A percentile compares a stretch with the other conserved stretches of the same genome.
These are phyloP conservation scores for Dipodomys stephensi DNA, from an alignment of 2,113 vertebrate genomes.

Conservation along the genomic window DNA sequence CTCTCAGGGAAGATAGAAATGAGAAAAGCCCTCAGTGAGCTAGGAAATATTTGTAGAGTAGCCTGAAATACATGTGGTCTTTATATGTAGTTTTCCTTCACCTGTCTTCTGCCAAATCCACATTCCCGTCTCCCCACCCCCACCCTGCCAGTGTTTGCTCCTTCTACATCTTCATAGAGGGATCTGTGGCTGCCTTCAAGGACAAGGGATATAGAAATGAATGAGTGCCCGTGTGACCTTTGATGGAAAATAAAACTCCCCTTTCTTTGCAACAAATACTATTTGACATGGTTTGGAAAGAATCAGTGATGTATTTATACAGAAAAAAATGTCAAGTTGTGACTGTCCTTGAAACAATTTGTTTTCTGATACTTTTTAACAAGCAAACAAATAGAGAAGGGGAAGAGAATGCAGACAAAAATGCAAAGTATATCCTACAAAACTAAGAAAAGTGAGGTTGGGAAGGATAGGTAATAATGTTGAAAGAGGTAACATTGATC, in stretches of 20 bases:
- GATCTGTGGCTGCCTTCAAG: not conserved
- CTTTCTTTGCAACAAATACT: not conserved
- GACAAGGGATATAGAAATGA: not conserved
- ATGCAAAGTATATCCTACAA: too few relatives aligned
- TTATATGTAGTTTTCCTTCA: not conserved
- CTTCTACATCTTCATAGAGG: too few relatives aligned
- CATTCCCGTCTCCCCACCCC: not conserved
- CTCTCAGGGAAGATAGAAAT: not conserved
- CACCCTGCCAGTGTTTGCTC: not conserved
- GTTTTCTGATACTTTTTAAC: not conserved
- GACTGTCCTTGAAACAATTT: not conserved
- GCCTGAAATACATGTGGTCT: not conserved
- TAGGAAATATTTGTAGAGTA: not conserved
- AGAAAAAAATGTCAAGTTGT: not conserved
- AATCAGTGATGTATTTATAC: not conserved
- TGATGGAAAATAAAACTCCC: not conserved
- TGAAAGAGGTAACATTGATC: too few relatives aligned
- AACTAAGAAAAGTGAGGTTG: too few relatives aligned
- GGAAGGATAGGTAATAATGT: too few relatives aligned
- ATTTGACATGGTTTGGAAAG: not conserved
- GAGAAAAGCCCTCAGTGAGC: not conserved
- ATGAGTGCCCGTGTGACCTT: rapidly evolving
- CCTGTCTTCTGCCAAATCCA: not conserved
- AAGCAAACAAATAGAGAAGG: not conserved
- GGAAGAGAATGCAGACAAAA: too few relatives aligned